Conservation (phyloP, 2,888 invertebrate genomes). For the Chloromyia formosa region DNA sequence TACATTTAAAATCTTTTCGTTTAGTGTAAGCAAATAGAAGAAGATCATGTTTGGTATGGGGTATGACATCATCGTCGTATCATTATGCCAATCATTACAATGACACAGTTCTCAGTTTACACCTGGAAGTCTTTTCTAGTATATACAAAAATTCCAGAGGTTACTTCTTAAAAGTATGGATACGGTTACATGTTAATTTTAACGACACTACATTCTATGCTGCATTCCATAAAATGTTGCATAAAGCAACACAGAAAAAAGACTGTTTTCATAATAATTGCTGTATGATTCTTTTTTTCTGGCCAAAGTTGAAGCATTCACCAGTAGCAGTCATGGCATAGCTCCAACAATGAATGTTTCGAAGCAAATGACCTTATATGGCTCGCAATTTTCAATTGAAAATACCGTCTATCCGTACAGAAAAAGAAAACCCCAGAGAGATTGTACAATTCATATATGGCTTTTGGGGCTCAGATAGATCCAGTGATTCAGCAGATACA, state of each 20-base stretch:
- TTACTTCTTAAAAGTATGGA: neutral
- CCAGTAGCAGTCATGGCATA: neutral
- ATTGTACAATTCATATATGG: constrained; percentile 3
- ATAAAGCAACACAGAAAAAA: neutral
- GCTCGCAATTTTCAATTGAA: constrained; percentile 28
- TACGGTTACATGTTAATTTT: neutral
- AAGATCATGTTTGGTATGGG: neutral
- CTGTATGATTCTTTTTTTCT: neutral
- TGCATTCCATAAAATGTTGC: constrained; percentile 21
- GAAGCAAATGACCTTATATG: constrained; percentile 26
- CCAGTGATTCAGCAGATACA: too few relatives aligned
- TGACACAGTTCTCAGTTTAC: constrained; percentile 39
- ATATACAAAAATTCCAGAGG: too few relatives aligned
- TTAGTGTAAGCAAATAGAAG: neutral
- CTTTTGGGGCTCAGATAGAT: neutral
- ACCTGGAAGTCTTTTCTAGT: neutral
- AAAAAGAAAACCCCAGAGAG: neutral
- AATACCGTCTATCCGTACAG: neutral
- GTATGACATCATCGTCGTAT: constrained; percentile 21
- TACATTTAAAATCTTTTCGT: too few relatives aligned
- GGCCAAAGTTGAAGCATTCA: neutral
- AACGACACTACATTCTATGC: neutral
- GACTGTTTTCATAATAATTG: neutral
- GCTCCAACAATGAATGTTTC: neutral
- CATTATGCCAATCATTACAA: constrained; percentile 5